phyloP scores from a whole-genome alignment of 1,140 invertebrate genomes.

The Potamilus streckersoni region DNA sequence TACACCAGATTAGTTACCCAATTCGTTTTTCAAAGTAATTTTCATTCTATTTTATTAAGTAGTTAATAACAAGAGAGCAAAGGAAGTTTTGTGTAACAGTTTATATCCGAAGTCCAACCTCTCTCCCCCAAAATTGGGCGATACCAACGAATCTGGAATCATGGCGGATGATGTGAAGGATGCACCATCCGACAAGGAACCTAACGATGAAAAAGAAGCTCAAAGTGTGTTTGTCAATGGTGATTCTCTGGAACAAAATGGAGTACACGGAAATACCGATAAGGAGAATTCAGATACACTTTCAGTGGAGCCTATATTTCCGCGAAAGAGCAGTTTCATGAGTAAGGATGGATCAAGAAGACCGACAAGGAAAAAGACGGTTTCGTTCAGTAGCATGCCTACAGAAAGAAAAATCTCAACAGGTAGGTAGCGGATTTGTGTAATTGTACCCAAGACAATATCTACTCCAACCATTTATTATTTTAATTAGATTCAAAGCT shows the following conservation, averaged over 20 bases:
- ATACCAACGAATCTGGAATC: slow-evolving; percentile 29
- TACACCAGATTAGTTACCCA: no score
- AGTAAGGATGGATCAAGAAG: slow-evolving; percentile 51
- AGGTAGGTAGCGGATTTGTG: slow-evolving; percentile 55
- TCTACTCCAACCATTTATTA: no score
- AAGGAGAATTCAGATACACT: slow-evolving; percentile 40
- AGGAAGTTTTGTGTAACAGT: no score
- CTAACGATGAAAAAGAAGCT: slow-evolving; percentile 37
- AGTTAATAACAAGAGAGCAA: no score
- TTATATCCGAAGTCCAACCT: no score
- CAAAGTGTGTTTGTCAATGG: slow-evolving; percentile 57
- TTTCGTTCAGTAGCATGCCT: slow-evolving; percentile 65
- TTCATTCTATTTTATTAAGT: no score
- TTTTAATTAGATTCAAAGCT: no score
- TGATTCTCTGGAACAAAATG: slow-evolving; percentile 39
- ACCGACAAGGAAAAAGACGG: slow-evolving; percentile 62
- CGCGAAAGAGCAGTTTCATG: slow-evolving; percentile 57
- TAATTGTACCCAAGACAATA: background rate
- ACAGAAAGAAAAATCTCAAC: slow-evolving; percentile 69
- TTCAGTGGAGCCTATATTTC: slow-evolving; percentile 40
- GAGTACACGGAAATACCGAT: slow-evolving; percentile 31
- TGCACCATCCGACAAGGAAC: slow-evolving; percentile 31
- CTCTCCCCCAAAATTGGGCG: slow-evolving; percentile 14
- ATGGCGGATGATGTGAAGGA: slow-evolving; percentile 57
- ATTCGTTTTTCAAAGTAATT: no score